Conservation (phyloP, 2,113 vertebrate species). For the Festucalex cinctus region DNA sequence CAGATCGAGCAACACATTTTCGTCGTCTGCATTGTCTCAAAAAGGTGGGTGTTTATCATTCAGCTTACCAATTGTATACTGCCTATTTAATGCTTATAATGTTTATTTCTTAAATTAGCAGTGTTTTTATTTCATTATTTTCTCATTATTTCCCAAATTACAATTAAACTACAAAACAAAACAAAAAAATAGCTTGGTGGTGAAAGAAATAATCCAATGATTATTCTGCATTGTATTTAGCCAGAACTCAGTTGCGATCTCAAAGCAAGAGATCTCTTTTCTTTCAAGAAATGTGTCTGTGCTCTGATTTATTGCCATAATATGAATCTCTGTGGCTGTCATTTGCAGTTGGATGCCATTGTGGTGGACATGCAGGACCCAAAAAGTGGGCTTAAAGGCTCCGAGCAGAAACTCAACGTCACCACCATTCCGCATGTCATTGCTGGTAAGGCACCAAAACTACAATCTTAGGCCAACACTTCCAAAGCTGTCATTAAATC, state of each 20-base stretch:
- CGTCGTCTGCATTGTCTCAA: slow-evolving; percentile 84
- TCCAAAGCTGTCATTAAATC: neutral
- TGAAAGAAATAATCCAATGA: neutral
- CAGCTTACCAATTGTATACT: neutral
- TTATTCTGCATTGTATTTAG: neutral
- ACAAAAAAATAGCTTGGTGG: neutral
- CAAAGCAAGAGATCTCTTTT: neutral
- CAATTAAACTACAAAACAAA: neutral
- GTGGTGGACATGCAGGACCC: slow-evolving; percentile 91
- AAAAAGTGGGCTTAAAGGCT: slow-evolving; percentile 77
- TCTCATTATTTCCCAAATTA: neutral
- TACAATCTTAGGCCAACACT: too few relatives aligned
- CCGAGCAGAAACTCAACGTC: slow-evolving; percentile 80
- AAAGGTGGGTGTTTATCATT: slow-evolving; percentile 76
- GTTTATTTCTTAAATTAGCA: neutral
- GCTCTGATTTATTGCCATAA: neutral
- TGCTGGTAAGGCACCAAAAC: slow-evolving; percentile 73
- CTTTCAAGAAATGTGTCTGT: neutral
- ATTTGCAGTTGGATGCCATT: slow-evolving; percentile 79
- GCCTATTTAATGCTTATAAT: neutral
- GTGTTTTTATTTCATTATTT: neutral
- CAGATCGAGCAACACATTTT: slow-evolving; percentile 81
- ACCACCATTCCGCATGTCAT: slow-evolving; percentile 83
- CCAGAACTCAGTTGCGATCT: neutral
- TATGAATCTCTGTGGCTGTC: neutral